Percentiles rank a stretch among this genome's conserved stretches.
phyloP scores from a whole-genome alignment of 2,888 invertebrate genomes.

The Caradrina kadenii region DNA sequence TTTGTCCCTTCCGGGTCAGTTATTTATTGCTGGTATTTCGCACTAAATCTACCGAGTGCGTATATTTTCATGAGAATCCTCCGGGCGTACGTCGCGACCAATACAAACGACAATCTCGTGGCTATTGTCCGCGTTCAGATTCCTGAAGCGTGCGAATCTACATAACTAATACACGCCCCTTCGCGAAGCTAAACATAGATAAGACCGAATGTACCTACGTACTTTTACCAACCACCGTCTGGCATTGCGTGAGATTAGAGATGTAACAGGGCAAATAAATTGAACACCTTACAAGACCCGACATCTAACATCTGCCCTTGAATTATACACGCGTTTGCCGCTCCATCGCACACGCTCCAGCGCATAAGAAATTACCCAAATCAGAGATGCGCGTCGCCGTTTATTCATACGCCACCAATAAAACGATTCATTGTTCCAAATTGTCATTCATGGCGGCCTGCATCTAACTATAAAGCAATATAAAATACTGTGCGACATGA shows the following conservation, averaged over 20 bases:
- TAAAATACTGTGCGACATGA: conserved; percentile 73
- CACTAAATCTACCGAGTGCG: conserved; percentile 81
- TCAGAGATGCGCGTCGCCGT: conserved; percentile 18
- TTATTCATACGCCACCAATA: conserved; percentile 49
- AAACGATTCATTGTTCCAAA: conserved; percentile 57
- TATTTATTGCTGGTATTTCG: conserved; percentile 88
- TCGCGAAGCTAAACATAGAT: conserved; percentile 28
- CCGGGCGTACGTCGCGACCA: conserved; percentile 62
- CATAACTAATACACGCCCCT: conserved; percentile 63
- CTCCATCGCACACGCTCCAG: conserved; percentile 37
- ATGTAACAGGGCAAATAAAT: conserved; percentile 55
- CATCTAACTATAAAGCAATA: conserved; percentile 71
- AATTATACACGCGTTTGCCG: conserved; percentile 53
- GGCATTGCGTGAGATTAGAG: conserved; percentile 46
- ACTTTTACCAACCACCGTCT: conserved; percentile 50
- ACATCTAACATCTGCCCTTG: conserved; percentile 55
- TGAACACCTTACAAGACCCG: conserved; percentile 52
- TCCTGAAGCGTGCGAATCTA: conserved; percentile 58
- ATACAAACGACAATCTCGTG: conserved; percentile 72
- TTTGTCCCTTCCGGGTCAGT: conserved; percentile 89
- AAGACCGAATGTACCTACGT: conserved; percentile 31
- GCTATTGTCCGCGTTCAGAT: conserved; percentile 64
- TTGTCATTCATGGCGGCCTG: conserved; percentile 67
- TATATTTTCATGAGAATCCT: conserved; percentile 77
- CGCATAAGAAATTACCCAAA: conserved; percentile 53